phyloP scores from a whole-genome alignment of 2,113 vertebrate genomes.

The Tursiops truncatus region DNA sequence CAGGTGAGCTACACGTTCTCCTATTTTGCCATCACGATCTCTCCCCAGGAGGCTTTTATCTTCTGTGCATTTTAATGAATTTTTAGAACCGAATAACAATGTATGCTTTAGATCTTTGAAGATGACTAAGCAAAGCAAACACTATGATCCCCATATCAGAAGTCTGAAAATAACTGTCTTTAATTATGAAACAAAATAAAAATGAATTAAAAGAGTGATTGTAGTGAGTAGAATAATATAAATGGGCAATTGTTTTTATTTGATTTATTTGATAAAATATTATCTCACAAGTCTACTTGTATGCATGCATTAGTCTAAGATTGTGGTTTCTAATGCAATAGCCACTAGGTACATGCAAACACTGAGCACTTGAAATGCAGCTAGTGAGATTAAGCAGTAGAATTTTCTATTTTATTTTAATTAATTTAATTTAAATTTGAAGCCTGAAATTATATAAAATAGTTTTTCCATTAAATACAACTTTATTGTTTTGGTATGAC shows the following conservation, averaged over 20 bases:
- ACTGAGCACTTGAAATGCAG: background rate
- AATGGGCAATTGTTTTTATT: background rate
- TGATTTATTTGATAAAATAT: background rate
- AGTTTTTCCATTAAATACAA: background rate
- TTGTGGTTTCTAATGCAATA: background rate
- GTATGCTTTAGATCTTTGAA: background rate
- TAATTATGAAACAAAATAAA: background rate
- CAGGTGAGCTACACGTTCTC: background rate
- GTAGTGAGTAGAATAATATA: background rate
- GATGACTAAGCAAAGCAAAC: background rate
- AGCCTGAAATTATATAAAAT: background rate
- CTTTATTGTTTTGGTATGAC: background rate
- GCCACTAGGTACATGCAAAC: rapidly evolving
- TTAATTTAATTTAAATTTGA: background rate
- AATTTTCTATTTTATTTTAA: background rate
- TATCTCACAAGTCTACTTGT: background rate
- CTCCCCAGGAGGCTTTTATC: background rate
- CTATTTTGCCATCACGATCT: background rate
- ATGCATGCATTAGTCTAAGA: background rate
- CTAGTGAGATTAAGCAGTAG: background rate
- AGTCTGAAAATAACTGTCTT: background rate
- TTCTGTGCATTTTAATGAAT: background rate
- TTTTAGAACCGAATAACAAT: background rate
- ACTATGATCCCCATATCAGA: background rate
- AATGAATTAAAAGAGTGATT: background rate